These are phyloP conservation scores for Fabriciana adippe DNA, from an alignment of 2,888 invertebrate species.

Conservation along the genomic window DNA sequence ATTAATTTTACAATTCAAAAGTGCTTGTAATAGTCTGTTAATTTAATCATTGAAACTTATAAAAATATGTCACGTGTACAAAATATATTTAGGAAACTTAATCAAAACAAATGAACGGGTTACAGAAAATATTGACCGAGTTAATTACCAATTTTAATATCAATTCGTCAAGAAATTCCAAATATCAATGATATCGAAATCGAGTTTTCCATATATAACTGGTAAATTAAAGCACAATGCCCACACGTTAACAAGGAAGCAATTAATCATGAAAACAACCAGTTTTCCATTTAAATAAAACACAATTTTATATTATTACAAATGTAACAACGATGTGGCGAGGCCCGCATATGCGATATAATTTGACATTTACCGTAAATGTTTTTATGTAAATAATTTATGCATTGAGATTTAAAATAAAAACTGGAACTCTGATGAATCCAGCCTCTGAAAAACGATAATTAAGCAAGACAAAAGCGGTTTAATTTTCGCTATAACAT, in stretches of 20 bases:
- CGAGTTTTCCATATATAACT: conserved; percentile 32
- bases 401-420: conserved; percentile 1
- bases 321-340: conserved; percentile 35
- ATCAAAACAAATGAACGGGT: too few species aligned
- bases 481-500: conserved; percentile 17
- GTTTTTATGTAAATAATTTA: conserved; percentile 21
- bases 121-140: too few species aligned
- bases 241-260: conserved; percentile 43
- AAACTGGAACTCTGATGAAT: conserved; percentile 9
- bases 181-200: conserved; percentile 34
- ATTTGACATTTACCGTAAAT: conserved; percentile 35
- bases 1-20: too few species aligned
- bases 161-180: conserved; percentile 1
- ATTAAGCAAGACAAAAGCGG: conserved; percentile 15
- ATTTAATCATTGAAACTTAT: too few species aligned
- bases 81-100: too few species aligned
- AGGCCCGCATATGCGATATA: conserved; percentile 36
- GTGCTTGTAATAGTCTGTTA: too few species aligned
- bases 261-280: conserved; percentile 42
- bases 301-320: conserved; percentile 38
- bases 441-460: conserved; percentile 9
- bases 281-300: conserved; percentile 40
- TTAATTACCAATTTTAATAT: background rate
- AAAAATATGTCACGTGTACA: too few species aligned
- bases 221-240: conserved; percentile 39